Percentiles rank a stretch among this genome's conserved stretches.
These are phyloP conservation scores for Tyria jacobaeae DNA, from an alignment of 2,888 invertebrate species.

Conservation along the genomic window DNA sequence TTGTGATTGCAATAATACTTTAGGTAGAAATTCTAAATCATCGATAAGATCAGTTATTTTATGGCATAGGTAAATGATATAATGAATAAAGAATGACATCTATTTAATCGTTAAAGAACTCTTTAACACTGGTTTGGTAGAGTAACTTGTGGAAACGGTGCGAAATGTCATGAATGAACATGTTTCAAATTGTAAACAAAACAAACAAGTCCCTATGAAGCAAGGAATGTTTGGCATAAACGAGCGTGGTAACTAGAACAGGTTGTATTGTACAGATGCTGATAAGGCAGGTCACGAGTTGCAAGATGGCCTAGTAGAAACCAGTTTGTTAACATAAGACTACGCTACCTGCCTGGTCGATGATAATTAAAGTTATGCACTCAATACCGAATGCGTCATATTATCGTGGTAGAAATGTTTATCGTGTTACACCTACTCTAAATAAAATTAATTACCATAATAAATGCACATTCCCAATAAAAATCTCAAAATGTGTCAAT, in stretches of 20 bases:
- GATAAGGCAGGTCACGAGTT: slow-evolving; percentile 27
- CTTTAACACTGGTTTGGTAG: neutral
- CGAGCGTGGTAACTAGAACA: slow-evolving; percentile 40
- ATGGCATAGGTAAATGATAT: slow-evolving; percentile 12
- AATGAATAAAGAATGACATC: slow-evolving; percentile 3
- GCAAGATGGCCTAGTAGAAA: slow-evolving; percentile 35
- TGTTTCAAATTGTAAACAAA: slow-evolving; percentile 39
- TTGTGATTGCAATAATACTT: slow-evolving; percentile 31
- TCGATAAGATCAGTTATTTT: slow-evolving; percentile 1
- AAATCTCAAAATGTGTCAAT: neutral
- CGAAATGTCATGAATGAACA: slow-evolving; percentile 40
- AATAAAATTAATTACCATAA: neutral
- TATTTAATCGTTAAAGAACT: neutral
- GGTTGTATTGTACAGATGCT: slow-evolving; percentile 34
- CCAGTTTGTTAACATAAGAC: slow-evolving; percentile 40
- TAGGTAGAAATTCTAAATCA: slow-evolving; percentile 32
- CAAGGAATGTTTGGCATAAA: slow-evolving; percentile 28
- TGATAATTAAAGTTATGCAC: slow-evolving; percentile 51
- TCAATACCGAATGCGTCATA: slow-evolving; percentile 25
- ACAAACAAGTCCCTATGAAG: slow-evolving; percentile 22
- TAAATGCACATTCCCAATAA: neutral
- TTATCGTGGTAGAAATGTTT: slow-evolving; percentile 35
- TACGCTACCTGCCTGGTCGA: slow-evolving; percentile 48
- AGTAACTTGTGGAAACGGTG: slow-evolving; percentile 39
- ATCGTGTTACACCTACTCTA: neutral